These are phyloP conservation scores for Mamestra configurata DNA, from an alignment of 1,140 invertebrate species.

Conservation along the genomic window DNA sequence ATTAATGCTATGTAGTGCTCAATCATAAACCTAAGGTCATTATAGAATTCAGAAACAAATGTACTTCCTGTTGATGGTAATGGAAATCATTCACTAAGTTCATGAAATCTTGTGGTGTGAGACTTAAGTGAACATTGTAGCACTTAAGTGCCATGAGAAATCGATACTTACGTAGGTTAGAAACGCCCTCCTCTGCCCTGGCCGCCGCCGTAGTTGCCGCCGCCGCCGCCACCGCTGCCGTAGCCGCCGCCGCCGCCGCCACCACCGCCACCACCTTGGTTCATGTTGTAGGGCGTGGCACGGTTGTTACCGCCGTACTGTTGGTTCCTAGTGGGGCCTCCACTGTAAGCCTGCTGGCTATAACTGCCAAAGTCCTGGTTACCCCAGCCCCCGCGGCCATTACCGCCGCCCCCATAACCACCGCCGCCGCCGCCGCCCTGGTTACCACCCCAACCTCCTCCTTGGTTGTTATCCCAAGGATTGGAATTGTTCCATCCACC, in stretches of 20 bases:
- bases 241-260: conserved; percentile 75
- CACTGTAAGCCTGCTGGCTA: conserved; percentile 93
- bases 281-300: conserved; percentile 90
- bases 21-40: conserved; percentile 45
- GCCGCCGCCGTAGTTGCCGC: conserved; percentile 60
- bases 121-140: conserved; percentile 51
- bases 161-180: conserved; percentile 77
- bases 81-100: conserved; percentile 37
- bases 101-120: conserved; percentile 54
- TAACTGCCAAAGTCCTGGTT: conserved; percentile 92
- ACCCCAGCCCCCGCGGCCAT: conserved; percentile 82
- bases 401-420: conserved; percentile 76
- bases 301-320: conserved; percentile 89
- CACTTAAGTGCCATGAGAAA: conserved; percentile 41
- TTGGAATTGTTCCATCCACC: conserved; percentile 82
- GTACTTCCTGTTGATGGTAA: conserved; percentile 39
- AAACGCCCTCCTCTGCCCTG: conserved; percentile 76
- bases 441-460: conserved; percentile 75
- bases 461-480: conserved; percentile 82
- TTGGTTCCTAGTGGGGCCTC: conserved; percentile 91
- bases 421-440: conserved; percentile 81
- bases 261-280: conserved; percentile 87
- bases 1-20: conserved; percentile 84
- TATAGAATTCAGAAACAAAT: conserved; percentile 44
- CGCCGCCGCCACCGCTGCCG: conserved; percentile 75